Evolutionary conservation across 2,113 vertebrate genomes (phyloP).

Genomic region (Aegithalos caudatus): DNA sequence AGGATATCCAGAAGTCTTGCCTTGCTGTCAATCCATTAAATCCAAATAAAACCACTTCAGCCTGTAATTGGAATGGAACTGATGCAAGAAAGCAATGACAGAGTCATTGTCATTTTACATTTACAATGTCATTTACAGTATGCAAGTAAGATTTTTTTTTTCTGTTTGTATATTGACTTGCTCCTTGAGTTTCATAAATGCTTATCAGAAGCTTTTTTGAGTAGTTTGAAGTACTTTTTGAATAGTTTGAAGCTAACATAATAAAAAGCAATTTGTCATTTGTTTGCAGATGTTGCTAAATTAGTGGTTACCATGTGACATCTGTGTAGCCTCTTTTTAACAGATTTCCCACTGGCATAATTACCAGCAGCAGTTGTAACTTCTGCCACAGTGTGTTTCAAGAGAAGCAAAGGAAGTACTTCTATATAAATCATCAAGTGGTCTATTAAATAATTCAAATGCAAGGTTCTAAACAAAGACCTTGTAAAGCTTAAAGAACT

Average conservation of each 20-base stretch:
- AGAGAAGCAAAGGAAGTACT: background rate
- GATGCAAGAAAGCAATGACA: background rate
- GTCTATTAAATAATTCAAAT: constrained; percentile 4
- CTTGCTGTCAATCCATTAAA: constrained; percentile 72
- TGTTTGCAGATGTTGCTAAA: background rate
- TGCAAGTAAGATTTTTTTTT: constrained; percentile 45
- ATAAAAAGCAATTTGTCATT: background rate
- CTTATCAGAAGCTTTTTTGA: background rate
- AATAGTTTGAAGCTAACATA: background rate
- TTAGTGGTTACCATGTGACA: background rate
- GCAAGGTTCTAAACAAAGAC: background rate
- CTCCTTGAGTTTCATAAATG: background rate
- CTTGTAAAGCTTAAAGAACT: background rate
- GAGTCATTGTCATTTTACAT: background rate
- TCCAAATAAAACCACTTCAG: constrained; percentile 70
- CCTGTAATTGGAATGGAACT: constrained; percentile 19
- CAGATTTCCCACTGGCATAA: background rate
- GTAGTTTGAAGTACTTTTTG: no score
- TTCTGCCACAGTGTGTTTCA: background rate
- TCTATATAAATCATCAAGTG: constrained; percentile 1
- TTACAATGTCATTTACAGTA: background rate
- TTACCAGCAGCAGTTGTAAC: background rate
- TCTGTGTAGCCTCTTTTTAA: background rate
- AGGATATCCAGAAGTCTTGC: constrained; percentile 51
- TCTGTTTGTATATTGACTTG: background rate